Conservation (phyloP, 1,140 invertebrate genomes). For the Drosophila azteca region DNA sequence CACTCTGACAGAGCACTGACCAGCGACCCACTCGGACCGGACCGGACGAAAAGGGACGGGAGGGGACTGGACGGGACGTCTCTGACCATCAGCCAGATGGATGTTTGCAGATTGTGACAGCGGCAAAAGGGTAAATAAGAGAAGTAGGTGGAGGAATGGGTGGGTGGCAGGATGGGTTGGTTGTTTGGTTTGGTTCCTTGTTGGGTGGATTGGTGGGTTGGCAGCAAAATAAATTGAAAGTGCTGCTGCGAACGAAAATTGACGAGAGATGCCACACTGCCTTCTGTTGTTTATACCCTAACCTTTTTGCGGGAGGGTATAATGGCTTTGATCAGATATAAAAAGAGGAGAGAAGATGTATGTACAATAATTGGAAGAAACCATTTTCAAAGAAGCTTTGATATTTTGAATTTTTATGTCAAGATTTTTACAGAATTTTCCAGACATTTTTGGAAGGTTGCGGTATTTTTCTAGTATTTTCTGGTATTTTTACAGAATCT, state of each 20-base stretch:
- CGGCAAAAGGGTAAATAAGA: slow-evolving; percentile 74
- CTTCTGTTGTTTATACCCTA: no score
- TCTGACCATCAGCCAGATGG: slow-evolving; percentile 55
- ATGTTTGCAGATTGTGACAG: slow-evolving; percentile 76
- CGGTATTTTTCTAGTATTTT: no score
- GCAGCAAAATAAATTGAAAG: slow-evolving; percentile 75
- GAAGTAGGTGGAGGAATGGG: background rate
- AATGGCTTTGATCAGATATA: no score
- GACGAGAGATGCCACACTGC: slow-evolving; percentile 61
- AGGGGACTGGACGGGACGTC: slow-evolving; percentile 16
- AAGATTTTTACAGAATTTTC: no score
- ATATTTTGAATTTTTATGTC: no score
- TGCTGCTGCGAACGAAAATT: slow-evolving; percentile 67
- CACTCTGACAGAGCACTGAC: slow-evolving; percentile 58
- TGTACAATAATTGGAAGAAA: no score
- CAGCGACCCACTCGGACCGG: slow-evolving; percentile 35
- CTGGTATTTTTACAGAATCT: no score
- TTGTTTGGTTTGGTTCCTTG: slow-evolving; percentile 1
- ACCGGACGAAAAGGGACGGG: background rate
- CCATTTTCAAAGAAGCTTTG: no score
- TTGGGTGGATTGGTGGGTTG: slow-evolving; percentile 6
- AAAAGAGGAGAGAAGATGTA: no score
- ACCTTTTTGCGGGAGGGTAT: no score
- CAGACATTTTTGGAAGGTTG: no score
- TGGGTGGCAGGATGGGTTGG: background rate